Conservation (phyloP, 2,797 vertebrate genomes). For the Takifugu rubripes region DNA sequence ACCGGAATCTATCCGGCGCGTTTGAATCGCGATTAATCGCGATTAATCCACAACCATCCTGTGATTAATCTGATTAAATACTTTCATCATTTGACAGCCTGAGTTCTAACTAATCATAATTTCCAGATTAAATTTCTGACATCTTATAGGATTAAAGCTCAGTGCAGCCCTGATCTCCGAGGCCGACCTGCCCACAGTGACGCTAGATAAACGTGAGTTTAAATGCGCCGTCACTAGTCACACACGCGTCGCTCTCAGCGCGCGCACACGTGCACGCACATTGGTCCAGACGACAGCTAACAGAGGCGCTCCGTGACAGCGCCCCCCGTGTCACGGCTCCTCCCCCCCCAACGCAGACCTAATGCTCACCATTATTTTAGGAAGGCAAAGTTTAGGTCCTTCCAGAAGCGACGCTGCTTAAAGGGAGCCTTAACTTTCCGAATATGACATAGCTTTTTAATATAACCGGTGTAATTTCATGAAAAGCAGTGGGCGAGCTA, state of each 20-base stretch:
- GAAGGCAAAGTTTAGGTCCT: slow-evolving; percentile 51
- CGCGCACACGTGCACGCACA: slow-evolving; percentile 42
- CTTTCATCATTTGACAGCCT: too few relatives aligned
- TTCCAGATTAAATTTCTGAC: too few relatives aligned
- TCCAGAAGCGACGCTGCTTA: slow-evolving; percentile 56
- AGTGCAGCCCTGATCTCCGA: slow-evolving; percentile 8
- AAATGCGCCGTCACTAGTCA: too few relatives aligned
- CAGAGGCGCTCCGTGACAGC: slow-evolving; percentile 51
- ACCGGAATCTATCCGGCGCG: too few relatives aligned
- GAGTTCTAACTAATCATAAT: too few relatives aligned
- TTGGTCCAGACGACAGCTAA: slow-evolving; percentile 60
- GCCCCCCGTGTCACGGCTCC: slow-evolving; percentile 47
- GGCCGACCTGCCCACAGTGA: too few relatives aligned
- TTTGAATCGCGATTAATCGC: too few relatives aligned
- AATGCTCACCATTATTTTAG: slow-evolving; percentile 56
- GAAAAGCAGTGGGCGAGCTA: slow-evolving; percentile 28
- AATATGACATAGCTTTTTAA: slow-evolving; percentile 70
- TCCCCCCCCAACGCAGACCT: slow-evolving; percentile 25
- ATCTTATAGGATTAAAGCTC: too few relatives aligned
- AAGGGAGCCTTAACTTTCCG: slow-evolving; percentile 44
- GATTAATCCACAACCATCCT: too few relatives aligned
- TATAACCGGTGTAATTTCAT: slow-evolving; percentile 40
- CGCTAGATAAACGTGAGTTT: too few relatives aligned
- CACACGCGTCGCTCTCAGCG: too few relatives aligned
- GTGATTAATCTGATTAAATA: too few relatives aligned